Conservation (phyloP, 2,888 invertebrate genomes). For the Balanococcus diminutus region DNA sequence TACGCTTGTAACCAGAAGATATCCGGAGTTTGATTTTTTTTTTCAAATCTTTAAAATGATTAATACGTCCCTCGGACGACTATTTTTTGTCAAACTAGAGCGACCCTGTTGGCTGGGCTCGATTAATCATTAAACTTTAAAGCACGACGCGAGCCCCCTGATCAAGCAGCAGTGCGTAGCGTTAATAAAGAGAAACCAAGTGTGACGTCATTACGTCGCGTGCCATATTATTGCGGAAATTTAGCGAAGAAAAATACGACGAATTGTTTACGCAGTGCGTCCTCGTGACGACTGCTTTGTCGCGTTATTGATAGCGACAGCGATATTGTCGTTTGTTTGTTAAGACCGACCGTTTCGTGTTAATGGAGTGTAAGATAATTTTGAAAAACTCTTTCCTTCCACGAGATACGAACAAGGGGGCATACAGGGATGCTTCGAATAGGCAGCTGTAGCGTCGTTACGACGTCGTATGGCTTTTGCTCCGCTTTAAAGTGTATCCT, state of each 20-base stretch:
- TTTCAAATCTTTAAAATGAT: background rate
- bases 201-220: conserved; percentile 52
- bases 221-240: conserved; percentile 52
- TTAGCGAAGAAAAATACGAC: conserved; percentile 45
- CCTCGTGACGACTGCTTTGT: conserved; percentile 47
- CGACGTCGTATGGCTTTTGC: background rate
- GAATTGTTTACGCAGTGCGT: conserved; percentile 51
- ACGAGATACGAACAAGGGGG: background rate
- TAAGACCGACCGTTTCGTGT: conserved; percentile 45
- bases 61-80: background rate
- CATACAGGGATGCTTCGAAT: background rate
- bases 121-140: conserved; percentile 48
- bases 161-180: background rate
- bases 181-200: conserved; percentile 51
- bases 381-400: conserved; percentile 51
- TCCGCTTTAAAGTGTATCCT: background rate
- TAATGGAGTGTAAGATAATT: conserved; percentile 52
- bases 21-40: background rate
- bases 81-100: background rate
- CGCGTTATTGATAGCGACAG: conserved; percentile 48
- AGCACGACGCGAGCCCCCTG: background rate
- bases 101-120: background rate
- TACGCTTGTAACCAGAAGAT: background rate
- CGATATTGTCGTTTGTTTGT: conserved; percentile 46
- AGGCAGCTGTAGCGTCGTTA: background rate